phyloP scores from a whole-genome alignment of 2,113 vertebrate species.

The Hippolais icterina region DNA sequence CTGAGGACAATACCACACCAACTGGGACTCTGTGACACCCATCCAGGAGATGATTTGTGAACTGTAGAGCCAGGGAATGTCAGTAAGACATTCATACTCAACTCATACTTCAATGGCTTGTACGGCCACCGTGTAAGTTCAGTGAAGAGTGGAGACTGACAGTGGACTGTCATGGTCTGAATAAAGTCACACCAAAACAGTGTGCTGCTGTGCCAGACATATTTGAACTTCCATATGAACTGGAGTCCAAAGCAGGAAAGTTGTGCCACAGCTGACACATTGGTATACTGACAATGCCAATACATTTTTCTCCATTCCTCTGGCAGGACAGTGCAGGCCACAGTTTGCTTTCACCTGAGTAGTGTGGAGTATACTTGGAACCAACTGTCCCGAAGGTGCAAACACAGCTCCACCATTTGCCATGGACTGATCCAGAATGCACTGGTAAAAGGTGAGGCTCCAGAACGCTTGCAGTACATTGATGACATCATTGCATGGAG shows the following conservation, averaged over 20 bases:
- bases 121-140: neutral
- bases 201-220: neutral
- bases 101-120: neutral
- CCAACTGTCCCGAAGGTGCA: rapidly evolving
- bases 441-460: neutral
- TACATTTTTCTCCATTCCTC: neutral
- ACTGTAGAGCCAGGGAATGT: neutral
- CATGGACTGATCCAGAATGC: neutral
- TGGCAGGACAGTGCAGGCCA: neutral
- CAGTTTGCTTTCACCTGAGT: neutral
- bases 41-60: neutral
- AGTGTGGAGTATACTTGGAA: neutral
- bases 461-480: neutral
- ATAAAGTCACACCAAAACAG: neutral
- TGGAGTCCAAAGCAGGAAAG: neutral
- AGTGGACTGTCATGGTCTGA: neutral
- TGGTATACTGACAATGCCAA: neutral
- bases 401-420: neutral
- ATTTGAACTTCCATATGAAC: neutral
- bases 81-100: neutral
- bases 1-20: neutral
- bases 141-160: neutral
- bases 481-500: neutral
- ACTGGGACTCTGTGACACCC: neutral
- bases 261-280: no score